phyloP scores from a whole-genome alignment of 2,113 vertebrate species.

The Canis aureus region DNA sequence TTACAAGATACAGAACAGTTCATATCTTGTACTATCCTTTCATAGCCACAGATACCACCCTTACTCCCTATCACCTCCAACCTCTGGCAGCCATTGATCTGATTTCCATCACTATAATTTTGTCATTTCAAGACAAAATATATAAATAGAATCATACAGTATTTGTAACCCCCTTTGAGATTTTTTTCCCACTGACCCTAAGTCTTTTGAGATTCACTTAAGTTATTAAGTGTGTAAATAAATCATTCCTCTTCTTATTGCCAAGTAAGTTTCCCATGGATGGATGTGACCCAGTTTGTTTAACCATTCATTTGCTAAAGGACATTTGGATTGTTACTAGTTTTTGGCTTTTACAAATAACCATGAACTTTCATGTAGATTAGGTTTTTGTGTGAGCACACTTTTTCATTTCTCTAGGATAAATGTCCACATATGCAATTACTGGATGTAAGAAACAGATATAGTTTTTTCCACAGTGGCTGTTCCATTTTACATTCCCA shows the following conservation, averaged over 20 bases:
- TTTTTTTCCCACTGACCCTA: not conserved
- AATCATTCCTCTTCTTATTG: not conserved
- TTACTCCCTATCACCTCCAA: too few relatives aligned
- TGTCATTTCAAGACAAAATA: slow-evolving; percentile 18
- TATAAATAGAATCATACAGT: not conserved
- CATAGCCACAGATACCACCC: too few relatives aligned
- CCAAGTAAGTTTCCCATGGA: not conserved
- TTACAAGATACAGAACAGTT: not conserved
- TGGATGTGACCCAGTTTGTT: not conserved
- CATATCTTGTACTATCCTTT: not conserved
- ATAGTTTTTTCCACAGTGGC: not conserved
- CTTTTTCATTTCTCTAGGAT: not conserved
- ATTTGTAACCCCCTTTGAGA: not conserved
- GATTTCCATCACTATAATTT: not conserved
- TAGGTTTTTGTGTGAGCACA: not conserved
- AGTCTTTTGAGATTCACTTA: not conserved
- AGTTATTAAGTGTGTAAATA: not conserved
- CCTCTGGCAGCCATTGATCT: not conserved
- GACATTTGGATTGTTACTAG: not conserved
- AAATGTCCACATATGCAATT: not conserved
- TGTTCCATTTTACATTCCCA: not conserved
- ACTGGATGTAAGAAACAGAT: not conserved
- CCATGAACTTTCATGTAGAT: not conserved
- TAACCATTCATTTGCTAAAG: not conserved
- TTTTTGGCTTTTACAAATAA: not conserved